Base-by-base conservation (phyloP, 2,888 invertebrate species). In the Nipponacmea schrenckii region DNA sequence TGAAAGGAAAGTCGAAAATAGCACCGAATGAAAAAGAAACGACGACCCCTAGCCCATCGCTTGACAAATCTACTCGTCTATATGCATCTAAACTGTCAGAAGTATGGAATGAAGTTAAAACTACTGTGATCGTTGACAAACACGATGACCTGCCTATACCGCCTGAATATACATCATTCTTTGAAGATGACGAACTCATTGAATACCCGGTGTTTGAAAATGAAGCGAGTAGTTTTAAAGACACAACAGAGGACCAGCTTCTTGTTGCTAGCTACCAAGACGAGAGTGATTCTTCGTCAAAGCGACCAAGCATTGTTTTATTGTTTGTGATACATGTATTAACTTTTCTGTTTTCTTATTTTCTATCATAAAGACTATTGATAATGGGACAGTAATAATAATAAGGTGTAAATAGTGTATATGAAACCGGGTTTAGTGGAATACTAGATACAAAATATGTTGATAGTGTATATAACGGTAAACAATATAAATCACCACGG, bases 151-250 rank as follows among this genome's bases (percentile, higher is more conserved):
- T 56, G 24, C 56, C 56, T 20, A 56, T 56, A 24, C 56, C 56
- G 20, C 20, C 56, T 24, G 56, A 56, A 56, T 56, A 56, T 24
- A 12, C 56, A 3, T 56, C 56, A 5, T 56, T 56, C 24, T 24
- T 56, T 56, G 56, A 56, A 10, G 39, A 39, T 39, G 56, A 56
- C 20, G 56, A 56, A 56, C 56, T 56, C 12, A 56, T 56, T 14
- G 56, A 56, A 56, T 56, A 56, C 15, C 56, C 56, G 15, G 24
- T 56, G 24, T 56, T 56, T 56, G 56, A 56, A 56, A 56, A 56
- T 14, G 56, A 56, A 56, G 56, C 20, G 24, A 56, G 56, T 14
- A 14, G 56, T 10, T 56, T 20, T 10, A 56, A 56, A 56, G 56
- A 56, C 56, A 24, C 56, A 56, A 56, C 56, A 20, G 56, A 56